A percentile compares a stretch with the other conserved stretches of the same genome.
Conservation (phyloP, 1,140 invertebrate species). For the Drosophila truncata region DNA sequence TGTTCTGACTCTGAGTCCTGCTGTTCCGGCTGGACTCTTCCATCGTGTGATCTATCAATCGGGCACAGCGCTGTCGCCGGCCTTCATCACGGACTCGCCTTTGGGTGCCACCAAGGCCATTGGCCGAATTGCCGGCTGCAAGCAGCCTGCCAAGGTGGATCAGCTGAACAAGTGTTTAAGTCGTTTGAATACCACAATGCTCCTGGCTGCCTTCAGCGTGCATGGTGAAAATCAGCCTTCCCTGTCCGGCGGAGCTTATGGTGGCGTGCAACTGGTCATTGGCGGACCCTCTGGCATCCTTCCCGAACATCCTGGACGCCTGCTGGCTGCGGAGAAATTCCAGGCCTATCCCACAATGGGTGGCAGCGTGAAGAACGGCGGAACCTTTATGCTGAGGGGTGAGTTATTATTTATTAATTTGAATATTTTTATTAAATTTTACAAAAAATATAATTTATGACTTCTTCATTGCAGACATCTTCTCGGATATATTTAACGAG, state of each 20-base stretch:
- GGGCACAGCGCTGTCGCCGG: conserved; percentile 88
- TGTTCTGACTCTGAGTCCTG: conserved; percentile 84
- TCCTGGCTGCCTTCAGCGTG: conserved; percentile 68
- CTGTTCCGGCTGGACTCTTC: conserved; percentile 85
- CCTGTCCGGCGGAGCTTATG: conserved; percentile 61
- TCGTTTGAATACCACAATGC: conserved; percentile 68
- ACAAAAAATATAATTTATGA: neutral
- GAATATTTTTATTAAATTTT: neutral
- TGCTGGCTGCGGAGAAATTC: conserved; percentile 73
- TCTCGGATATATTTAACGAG: conserved; percentile 76
- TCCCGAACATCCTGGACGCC: conserved; percentile 74
- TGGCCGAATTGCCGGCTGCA: conserved; percentile 72
- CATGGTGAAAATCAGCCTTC: conserved; percentile 62
- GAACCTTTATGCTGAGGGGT: conserved; percentile 79
- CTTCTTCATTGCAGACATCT: conserved; percentile 60
- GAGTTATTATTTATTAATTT: neutral
- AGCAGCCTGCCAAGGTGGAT: conserved; percentile 62
- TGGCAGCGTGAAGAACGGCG: conserved; percentile 78
- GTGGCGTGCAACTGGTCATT: conserved; percentile 78
- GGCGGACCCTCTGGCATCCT: conserved; percentile 81
- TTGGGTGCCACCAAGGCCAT: conserved; percentile 71
- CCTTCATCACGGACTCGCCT: conserved; percentile 89
- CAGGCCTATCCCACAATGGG: conserved; percentile 79
- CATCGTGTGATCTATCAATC: conserved; percentile 86
- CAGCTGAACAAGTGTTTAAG: conserved; percentile 70